Percentiles rank a stretch among this genome's conserved stretches.
phyloP scores from a whole-genome alignment of 2,797 vertebrate genomes.

The Chloroceryle inda region DNA sequence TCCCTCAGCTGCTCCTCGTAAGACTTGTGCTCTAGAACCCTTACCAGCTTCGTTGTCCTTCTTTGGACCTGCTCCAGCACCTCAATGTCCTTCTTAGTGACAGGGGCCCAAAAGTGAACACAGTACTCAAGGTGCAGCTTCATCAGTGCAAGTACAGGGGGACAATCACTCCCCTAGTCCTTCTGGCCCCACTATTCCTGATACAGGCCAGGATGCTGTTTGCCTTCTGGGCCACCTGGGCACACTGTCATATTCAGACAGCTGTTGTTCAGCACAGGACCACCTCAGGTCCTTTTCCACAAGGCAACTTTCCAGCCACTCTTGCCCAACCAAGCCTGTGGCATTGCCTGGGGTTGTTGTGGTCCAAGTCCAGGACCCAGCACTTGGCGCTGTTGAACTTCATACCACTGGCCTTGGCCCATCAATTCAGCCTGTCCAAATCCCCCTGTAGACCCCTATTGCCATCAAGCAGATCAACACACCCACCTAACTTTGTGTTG shows the following conservation, averaged over 20 bases:
- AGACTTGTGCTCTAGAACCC: neutral
- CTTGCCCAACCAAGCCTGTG: neutral
- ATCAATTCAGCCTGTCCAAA: neutral
- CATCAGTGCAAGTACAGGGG: neutral
- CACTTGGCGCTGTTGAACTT: neutral
- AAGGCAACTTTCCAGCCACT: neutral
- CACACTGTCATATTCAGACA: accelerated
- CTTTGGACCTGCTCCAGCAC: neutral
- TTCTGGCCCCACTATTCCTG: neutral
- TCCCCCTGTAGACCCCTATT: neutral
- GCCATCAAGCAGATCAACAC: neutral
- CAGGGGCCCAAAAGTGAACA: neutral
- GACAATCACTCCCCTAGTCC: neutral
- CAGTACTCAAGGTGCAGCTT: neutral
- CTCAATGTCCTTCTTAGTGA: neutral
- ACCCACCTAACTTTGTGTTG: neutral
- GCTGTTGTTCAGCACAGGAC: too few relatives aligned
- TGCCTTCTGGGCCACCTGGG: too few relatives aligned
- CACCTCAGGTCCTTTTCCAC: neutral
- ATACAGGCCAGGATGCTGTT: neutral
- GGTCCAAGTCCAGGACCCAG: neutral
- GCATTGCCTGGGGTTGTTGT: neutral
- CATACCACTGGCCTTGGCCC: too few relatives aligned
- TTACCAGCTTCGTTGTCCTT: neutral
- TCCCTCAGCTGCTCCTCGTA: neutral